These are phyloP conservation scores for Amiota communis DNA, from an alignment of 2,888 invertebrate genomes.

Conservation along the genomic window DNA sequence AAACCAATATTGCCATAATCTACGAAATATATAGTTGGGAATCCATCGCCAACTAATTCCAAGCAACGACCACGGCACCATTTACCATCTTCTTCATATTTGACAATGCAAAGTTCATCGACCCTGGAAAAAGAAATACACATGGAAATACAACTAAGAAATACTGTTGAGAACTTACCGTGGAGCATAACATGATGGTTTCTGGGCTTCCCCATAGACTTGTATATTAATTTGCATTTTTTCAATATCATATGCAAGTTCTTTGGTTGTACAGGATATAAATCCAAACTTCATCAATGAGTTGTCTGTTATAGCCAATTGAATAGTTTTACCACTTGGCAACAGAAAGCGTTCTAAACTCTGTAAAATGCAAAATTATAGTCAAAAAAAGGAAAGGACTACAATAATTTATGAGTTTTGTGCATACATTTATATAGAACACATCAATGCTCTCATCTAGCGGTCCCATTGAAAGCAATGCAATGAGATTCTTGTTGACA, in stretches of 20 bases:
- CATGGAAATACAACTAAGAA: background rate
- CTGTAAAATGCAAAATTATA: constrained; percentile 43
- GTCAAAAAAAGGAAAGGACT: background rate
- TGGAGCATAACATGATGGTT: constrained; percentile 56
- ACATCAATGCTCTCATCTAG: constrained; percentile 49
- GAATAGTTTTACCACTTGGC: constrained; percentile 58
- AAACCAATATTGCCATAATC: constrained; percentile 69
- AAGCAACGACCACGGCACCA: constrained; percentile 71
- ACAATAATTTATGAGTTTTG: background rate
- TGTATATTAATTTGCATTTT: constrained; percentile 64
- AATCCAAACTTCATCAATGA: constrained; percentile 59
- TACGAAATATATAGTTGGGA: constrained; percentile 68
- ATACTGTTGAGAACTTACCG: constrained; percentile 51
- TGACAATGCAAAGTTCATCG: constrained; percentile 66
- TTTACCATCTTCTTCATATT: constrained; percentile 56
- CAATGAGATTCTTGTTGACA: constrained; percentile 61
- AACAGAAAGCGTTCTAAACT: constrained; percentile 39
- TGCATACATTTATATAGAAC: constrained; percentile 52
- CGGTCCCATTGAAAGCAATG: constrained; percentile 51
- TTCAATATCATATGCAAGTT: constrained; percentile 59
- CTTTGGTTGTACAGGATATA: constrained; percentile 62
- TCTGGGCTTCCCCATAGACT: constrained; percentile 55
- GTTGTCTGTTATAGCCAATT: constrained; percentile 68
- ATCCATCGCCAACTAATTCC: constrained; percentile 70
- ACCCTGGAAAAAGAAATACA: constrained; percentile 46